Percentiles rank a stretch among this genome's conserved stretches.
Evolutionary conservation across 2,113 vertebrate genomes (phyloP).

Genomic region (Eulacestoma nigropectus): DNA sequence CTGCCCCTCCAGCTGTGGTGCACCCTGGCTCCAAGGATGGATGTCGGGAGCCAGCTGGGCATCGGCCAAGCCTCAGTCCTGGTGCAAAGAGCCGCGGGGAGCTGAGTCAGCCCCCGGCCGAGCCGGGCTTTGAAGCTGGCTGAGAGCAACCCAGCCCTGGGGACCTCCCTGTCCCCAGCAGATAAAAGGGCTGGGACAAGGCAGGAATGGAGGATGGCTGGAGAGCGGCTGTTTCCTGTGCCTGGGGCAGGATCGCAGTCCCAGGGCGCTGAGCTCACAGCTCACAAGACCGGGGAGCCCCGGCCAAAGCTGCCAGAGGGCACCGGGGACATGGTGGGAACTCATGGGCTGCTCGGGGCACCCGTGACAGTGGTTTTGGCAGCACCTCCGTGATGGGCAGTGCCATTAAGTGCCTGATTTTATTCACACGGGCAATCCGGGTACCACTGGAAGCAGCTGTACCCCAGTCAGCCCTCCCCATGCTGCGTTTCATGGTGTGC

Average conservation of each 20-base stretch:
- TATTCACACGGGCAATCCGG: background rate
- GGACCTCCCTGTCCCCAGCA: background rate
- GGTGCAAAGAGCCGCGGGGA: background rate
- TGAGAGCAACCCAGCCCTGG: background rate
- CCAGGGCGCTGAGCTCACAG: background rate
- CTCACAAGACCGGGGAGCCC: background rate
- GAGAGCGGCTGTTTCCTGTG: background rate
- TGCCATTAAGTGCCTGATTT: background rate
- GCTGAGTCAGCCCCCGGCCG: background rate
- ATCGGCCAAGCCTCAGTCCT: background rate
- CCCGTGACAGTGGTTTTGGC: background rate
- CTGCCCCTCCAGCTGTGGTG: accelerated
- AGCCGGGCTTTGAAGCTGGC: background rate
- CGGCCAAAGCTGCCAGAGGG: background rate
- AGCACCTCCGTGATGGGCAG: background rate
- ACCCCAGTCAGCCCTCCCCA: background rate
- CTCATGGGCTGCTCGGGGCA: background rate
- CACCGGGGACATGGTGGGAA: background rate
- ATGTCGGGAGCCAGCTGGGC: background rate
- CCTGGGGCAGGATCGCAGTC: background rate
- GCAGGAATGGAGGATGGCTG: background rate
- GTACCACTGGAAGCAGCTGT: background rate
- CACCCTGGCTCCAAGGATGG: background rate
- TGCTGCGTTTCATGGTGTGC: background rate
- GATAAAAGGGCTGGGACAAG: background rate